Evolutionary conservation across 2,113 vertebrate genomes (phyloP).

Genomic region (Scortum barcoo): DNA sequence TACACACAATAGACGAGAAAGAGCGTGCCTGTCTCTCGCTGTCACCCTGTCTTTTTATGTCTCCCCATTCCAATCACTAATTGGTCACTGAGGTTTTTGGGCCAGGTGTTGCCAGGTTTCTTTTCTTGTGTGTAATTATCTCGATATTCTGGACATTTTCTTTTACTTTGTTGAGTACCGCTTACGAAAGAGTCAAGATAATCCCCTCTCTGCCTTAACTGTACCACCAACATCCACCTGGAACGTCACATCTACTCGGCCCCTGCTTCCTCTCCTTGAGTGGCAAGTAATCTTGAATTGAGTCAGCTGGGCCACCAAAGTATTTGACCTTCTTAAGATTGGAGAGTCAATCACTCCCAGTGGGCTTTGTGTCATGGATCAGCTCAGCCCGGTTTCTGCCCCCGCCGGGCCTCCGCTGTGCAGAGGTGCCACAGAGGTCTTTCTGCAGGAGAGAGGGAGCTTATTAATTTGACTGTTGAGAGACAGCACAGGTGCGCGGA

Average conservation of each 20-base stretch:
- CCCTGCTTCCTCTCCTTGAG: conserved; percentile 37
- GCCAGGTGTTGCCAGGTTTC: not conserved
- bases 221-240: not conserved
- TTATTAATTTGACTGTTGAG: conserved; percentile 66
- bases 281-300: conserved; percentile 44
- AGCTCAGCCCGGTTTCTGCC: not conserved
- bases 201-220: conserved; percentile 5
- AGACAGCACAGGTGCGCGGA: conserved; percentile 73
- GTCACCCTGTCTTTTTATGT: conserved; percentile 16
- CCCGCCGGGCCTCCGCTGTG: conserved; percentile 21
- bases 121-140: not conserved
- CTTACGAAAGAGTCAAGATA: conserved; percentile 15
- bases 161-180: conserved; percentile 6
- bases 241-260: not conserved
- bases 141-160: not conserved
- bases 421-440: conserved; percentile 28
- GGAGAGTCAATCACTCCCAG: conserved; percentile 46
- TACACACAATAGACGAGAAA: not conserved
- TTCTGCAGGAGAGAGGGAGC: conserved; percentile 31
- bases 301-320: conserved; percentile 29
- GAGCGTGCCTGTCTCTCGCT: not conserved
- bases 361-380: conserved; percentile 29
- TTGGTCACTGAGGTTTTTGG: conserved; percentile 3
- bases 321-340: conserved; percentile 45
- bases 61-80: conserved; percentile 11